Percentiles rank a stretch among this genome's conserved stretches.
These are phyloP conservation scores for Antheraea assamensis DNA, from an alignment of 2,888 invertebrate species.

Conservation along the genomic window DNA sequence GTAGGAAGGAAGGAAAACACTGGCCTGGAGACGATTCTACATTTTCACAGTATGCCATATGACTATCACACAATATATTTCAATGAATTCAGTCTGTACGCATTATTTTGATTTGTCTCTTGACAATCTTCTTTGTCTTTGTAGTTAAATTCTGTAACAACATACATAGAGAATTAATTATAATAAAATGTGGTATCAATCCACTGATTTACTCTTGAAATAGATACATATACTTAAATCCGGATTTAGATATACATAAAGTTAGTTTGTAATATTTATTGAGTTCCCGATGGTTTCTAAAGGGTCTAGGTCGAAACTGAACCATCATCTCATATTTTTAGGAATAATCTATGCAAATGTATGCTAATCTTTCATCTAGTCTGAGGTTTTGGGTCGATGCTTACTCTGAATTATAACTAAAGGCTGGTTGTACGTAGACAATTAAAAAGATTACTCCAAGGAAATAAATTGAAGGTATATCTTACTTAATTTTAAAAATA, in stretches of 20 bases:
- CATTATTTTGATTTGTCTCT: not conserved
- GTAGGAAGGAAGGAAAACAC: too few relatives aligned
- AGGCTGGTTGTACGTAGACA: not conserved
- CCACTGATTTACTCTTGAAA: not conserved
- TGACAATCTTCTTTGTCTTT: not conserved
- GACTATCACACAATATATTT: not conserved
- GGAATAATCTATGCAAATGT: slow-evolving; percentile 19
- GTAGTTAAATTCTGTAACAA: not conserved
- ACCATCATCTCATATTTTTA: not conserved
- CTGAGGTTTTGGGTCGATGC: slow-evolving; percentile 11
- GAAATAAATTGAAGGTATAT: not conserved
- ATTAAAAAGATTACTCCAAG: not conserved
- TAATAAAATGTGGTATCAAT: not conserved
- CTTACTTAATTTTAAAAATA: not conserved
- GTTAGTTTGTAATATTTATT: not conserved
- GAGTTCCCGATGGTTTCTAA: not conserved
- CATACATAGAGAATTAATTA: not conserved
- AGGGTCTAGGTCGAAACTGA: slow-evolving; percentile 14
- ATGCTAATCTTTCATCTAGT: slow-evolving; percentile 22
- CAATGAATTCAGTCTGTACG: not conserved
- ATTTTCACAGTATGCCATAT: not conserved
- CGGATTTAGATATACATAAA: not conserved
- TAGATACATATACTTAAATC: not conserved
- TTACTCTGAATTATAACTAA: slow-evolving; percentile 19
- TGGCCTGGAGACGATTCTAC: too few relatives aligned